These are phyloP conservation scores for Troglohyphantes excavatus DNA, from an alignment of 2,888 invertebrate species.

Conservation along the genomic window DNA sequence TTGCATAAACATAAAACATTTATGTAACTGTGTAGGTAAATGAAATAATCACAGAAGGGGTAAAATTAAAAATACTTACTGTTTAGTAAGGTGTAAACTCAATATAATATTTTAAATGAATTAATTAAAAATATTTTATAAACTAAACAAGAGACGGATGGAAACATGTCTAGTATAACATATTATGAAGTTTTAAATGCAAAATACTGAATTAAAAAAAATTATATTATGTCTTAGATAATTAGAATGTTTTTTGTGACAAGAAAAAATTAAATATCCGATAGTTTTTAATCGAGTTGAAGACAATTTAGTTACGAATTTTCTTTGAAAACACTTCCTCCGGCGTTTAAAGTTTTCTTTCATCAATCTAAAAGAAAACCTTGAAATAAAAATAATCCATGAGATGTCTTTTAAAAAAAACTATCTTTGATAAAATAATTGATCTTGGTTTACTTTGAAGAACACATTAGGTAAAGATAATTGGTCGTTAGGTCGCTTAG, in stretches of 20 bases:
- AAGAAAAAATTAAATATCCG: not conserved
- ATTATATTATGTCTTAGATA: no score
- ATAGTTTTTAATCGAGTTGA: conserved; percentile 1
- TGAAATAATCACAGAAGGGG: no score
- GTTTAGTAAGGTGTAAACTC: no score
- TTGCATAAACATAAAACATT: no score
- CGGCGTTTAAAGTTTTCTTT: not conserved
- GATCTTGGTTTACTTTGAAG: conserved; percentile 10
- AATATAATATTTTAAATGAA: no score
- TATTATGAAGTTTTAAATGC: no score
- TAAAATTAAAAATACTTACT: no score
- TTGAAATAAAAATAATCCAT: not conserved
- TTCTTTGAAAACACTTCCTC: not conserved
- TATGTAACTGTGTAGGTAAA: no score
- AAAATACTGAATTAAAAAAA: no score
- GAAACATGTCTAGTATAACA: no score
- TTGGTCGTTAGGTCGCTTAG: conserved; percentile 16
- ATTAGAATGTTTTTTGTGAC: not conserved
- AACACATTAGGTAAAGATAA: conserved; percentile 21
- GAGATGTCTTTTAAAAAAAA: not conserved
- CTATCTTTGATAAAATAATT: conserved; percentile 25
- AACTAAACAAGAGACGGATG: no score
- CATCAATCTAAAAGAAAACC: not conserved
- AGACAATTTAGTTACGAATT: not conserved
- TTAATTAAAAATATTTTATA: no score